Percentiles rank a stretch among this genome's conserved stretches.
Evolutionary conservation across 2,797 vertebrate genomes (phyloP).

Genomic region (Lates japonicus): DNA sequence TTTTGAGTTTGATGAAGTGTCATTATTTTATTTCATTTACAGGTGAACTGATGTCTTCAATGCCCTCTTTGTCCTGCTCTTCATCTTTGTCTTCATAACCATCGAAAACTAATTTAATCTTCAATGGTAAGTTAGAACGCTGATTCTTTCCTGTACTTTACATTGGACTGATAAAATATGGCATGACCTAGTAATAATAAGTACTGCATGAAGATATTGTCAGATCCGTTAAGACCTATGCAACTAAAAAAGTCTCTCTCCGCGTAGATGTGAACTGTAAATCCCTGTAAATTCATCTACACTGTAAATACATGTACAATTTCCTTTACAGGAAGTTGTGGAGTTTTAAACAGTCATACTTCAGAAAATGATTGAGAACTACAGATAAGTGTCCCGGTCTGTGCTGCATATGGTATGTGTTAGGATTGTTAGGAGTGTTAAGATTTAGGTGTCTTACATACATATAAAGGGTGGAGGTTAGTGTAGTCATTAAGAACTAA

Average conservation of each 20-base stretch:
- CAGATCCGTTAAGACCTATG: background rate
- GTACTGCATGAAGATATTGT: background rate
- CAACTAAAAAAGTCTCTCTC: background rate
- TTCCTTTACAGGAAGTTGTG: slow-evolving; percentile 3
- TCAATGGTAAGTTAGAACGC: slow-evolving; percentile 41
- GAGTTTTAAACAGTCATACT: background rate
- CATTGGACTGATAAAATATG: background rate
- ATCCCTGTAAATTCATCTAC: background rate
- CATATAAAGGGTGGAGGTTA: background rate
- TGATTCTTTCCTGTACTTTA: slow-evolving; percentile 1
- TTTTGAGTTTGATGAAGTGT: slow-evolving; percentile 11
- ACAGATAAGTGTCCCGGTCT: slow-evolving; percentile 2
- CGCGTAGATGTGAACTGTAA: background rate
- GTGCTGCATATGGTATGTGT: background rate
- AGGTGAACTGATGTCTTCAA: slow-evolving; percentile 21
- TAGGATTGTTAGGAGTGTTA: too few species aligned
- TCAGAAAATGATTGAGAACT: background rate
- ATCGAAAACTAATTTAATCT: slow-evolving; percentile 16
- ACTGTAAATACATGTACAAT: background rate
- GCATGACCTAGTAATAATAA: background rate
- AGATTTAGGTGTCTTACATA: background rate
- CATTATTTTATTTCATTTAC: slow-evolving; percentile 20
- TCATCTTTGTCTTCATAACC: background rate
- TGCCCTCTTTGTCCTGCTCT: background rate
- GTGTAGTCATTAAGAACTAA: background rate